A percentile compares a stretch with the other conserved stretches of the same genome.
These are phyloP conservation scores for Balaeniceps rex DNA, from an alignment of 2,113 vertebrate genomes.

Conservation along the genomic window DNA sequence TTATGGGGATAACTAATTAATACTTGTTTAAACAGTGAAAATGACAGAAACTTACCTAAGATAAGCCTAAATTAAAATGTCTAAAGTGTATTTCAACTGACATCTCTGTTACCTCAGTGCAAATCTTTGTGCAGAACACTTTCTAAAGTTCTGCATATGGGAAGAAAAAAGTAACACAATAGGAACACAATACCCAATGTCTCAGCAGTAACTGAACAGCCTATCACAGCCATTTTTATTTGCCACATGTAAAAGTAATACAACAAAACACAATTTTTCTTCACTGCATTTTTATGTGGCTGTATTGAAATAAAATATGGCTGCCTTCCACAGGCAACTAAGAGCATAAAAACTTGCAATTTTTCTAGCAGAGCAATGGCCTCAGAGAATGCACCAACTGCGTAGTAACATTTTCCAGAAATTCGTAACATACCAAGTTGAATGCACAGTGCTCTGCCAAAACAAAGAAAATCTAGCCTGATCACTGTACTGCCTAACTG, in stretches of 20 bases:
- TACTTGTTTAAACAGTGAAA: background rate
- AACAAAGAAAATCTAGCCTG: background rate
- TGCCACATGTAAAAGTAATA: background rate
- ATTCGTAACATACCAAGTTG: background rate
- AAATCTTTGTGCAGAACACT: background rate
- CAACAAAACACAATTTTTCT: background rate
- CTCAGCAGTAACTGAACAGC: background rate
- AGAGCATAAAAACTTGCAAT: background rate
- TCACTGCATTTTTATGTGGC: background rate
- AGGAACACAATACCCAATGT: background rate
- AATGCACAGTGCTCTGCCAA: background rate
- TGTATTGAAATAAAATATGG: slow-evolving; percentile 17
- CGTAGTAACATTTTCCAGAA: background rate
- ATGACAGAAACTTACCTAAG: background rate
- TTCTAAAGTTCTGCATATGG: background rate
- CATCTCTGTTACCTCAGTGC: background rate
- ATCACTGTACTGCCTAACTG: background rate
- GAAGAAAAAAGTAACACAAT: background rate
- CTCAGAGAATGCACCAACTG: background rate
- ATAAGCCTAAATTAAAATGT: background rate
- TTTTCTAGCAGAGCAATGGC: background rate
- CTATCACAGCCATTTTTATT: background rate
- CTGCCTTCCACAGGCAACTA: background rate
- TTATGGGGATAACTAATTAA: background rate
- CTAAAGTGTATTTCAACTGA: background rate